Conservation (phyloP, 2,113 vertebrate genomes). For the Xyliphius kryptos region DNA sequence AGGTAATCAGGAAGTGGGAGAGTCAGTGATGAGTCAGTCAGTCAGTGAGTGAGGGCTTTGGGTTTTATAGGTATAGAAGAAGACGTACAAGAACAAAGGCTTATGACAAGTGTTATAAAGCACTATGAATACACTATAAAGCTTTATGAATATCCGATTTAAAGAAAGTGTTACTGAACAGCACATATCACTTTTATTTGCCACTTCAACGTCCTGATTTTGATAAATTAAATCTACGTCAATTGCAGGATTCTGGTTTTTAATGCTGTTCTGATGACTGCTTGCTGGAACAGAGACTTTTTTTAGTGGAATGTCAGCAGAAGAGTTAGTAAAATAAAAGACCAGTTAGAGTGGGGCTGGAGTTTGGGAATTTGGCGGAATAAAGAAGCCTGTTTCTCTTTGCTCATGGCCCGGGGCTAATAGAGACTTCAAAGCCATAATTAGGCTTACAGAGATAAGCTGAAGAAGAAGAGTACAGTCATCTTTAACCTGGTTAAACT, state of each 20-base stretch:
- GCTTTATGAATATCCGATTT: too few species aligned
- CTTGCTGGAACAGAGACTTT: constrained; percentile 14
- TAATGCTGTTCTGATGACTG: background rate
- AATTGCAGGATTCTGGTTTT: background rate
- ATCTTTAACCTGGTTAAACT: background rate
- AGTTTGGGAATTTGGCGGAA: background rate
- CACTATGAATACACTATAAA: too few species aligned
- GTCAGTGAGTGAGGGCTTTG: too few species aligned
- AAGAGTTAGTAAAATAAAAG: constrained; percentile 8
- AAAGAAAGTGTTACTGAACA: too few species aligned
- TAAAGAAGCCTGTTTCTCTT: background rate
- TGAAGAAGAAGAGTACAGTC: background rate
- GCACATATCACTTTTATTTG: too few species aligned
- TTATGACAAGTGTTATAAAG: too few species aligned
- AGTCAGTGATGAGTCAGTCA: too few species aligned
- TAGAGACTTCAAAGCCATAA: background rate
- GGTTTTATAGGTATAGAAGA: too few species aligned
- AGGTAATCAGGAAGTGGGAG: too few species aligned
- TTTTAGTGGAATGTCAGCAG: constrained; percentile 2
- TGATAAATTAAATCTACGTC: too few species aligned
- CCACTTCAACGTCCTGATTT: background rate
- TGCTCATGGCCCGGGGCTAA: background rate
- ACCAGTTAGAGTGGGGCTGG: constrained; percentile 10
- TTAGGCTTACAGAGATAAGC: background rate
- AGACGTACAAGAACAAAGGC: too few species aligned